Base-by-base conservation (phyloP, 2,113 vertebrate species). In the Gallinago undulata region DNA sequence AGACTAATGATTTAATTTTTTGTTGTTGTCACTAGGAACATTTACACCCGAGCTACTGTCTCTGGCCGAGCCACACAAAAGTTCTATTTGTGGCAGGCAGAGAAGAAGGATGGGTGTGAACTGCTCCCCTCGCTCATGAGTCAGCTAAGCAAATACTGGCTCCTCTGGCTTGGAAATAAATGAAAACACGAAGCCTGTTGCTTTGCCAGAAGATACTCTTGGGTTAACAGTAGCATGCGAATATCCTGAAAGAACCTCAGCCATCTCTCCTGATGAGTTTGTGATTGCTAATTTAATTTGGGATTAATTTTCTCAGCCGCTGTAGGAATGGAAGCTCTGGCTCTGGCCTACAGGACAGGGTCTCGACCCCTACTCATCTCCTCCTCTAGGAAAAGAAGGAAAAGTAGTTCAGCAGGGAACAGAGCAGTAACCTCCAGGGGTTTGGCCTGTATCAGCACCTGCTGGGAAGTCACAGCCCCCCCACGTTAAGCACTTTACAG, bases 1-100 rank as follows among this genome's bases (percentile, higher is more conserved):
- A 86, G 73, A 84, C 33, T 66, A 91, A 92, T 66, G 89, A 62
- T 91, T 90, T 82, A 41, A 84, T 83, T 97, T 94, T 47, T 72
- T 12, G 12, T 94, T 80, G 68, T 67, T 96, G 92, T 94, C 94
- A 84, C 84, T 24, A 1, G 59, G 43, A 87, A 62, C 87, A 62
- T 89, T 87, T 84, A 94, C 84, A 79, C 81, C 84, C 95, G 23
- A 53, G 55, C 16, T 86, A 31, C 90, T 63, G 60, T 33, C 84
- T 45, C 77, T 78, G 95, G 81, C 85, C 47, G 19, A 90, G 64
- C 72, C 57, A 28, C 83, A 64, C 76, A 19, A 47, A 75, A 2
- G 51, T 76, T 25, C 35, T 77, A 19, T 17, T 15, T 50, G 77
- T 5, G 8, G 53, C 70, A 41, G 73, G 77, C 83, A 39, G 64